A percentile compares a stretch with the other conserved stretches of the same genome.
These are phyloP conservation scores for Laticauda laticaudata DNA, from an alignment of 2,113 vertebrate species.

Conservation along the genomic window DNA sequence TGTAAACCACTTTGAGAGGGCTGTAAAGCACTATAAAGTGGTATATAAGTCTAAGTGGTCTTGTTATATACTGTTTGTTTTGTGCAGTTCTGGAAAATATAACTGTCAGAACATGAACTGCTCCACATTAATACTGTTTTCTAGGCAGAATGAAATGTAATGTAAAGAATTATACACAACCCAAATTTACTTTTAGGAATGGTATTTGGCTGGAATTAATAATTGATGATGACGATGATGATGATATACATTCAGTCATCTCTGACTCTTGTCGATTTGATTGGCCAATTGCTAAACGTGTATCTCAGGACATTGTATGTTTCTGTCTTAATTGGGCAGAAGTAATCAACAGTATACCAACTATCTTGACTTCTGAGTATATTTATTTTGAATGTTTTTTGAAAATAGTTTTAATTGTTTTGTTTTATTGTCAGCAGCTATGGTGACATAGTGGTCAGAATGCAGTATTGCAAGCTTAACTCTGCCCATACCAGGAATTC, in stretches of 20 bases:
- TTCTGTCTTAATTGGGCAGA: background rate
- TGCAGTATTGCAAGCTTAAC: background rate
- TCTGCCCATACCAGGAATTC: background rate
- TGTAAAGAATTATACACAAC: background rate
- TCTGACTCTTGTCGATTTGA: background rate
- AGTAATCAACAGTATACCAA: background rate
- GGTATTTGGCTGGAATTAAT: background rate
- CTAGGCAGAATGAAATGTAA: background rate
- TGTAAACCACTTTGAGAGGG: too few species aligned
- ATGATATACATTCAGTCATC: background rate
- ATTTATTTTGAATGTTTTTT: background rate
- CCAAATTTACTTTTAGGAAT: background rate
- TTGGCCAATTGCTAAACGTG: background rate
- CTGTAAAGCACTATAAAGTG: too few species aligned
- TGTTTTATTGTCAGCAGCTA: background rate
- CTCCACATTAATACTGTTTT: background rate
- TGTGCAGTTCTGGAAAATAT: fast-evolving
- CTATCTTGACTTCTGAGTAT: background rate
- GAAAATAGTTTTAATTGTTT: background rate
- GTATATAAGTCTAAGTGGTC: too few species aligned
- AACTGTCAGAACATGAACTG: background rate
- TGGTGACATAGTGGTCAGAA: background rate
- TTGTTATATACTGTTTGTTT: constrained; percentile 22
- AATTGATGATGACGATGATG: background rate
- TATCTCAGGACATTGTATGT: background rate